Evolutionary conservation across 2,797 vertebrate genomes (phyloP).

Genomic region (Gymnopithys bicolor): DNA sequence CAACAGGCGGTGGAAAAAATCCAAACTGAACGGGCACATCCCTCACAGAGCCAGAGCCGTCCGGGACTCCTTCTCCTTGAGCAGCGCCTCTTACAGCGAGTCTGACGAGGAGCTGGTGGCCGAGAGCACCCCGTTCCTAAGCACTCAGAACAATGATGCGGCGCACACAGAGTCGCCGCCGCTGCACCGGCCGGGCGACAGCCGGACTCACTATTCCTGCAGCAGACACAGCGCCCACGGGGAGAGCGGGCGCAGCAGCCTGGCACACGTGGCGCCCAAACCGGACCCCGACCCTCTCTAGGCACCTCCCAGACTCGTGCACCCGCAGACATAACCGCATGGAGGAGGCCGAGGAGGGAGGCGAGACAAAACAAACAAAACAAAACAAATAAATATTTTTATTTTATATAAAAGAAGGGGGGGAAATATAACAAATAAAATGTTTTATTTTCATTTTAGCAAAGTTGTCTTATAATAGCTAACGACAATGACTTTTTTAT

Average conservation of each 20-base stretch:
- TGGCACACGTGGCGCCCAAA: conserved; percentile 85
- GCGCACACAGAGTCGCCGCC: conserved; percentile 84
- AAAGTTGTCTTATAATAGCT: conserved; percentile 99
- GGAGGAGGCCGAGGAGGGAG: conserved; percentile 47
- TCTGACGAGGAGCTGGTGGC: conserved; percentile 92
- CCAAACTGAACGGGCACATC: conserved; percentile 93
- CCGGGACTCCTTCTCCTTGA: conserved; percentile 92
- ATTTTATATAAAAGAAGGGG: conserved; percentile 99
- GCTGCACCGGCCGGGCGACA: conserved; percentile 87
- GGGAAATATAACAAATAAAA: conserved; percentile 99
- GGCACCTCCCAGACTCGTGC: conserved; percentile 34
- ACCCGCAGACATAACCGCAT: background rate
- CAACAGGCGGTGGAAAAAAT: conserved; percentile 89
- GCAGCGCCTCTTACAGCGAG: conserved; percentile 93
- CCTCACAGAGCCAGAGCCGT: conserved; percentile 89
- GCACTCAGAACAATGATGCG: conserved; percentile 90
- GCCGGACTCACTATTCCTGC: conserved; percentile 93
- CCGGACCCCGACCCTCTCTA: conserved; percentile 90
- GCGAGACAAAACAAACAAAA: conserved; percentile 60
- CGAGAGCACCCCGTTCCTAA: conserved; percentile 96
- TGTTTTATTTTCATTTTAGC: conserved; percentile 99
- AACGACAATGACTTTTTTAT: conserved; percentile 99
- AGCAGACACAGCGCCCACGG: conserved; percentile 83
- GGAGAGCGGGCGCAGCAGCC: conserved; percentile 86
- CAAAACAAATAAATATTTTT: conserved; percentile 89